Evolutionary conservation across 2,888 invertebrate species (phyloP), one percentile per base, ranked within the genome.

Genomic region (Brachycybe producta): DNA sequence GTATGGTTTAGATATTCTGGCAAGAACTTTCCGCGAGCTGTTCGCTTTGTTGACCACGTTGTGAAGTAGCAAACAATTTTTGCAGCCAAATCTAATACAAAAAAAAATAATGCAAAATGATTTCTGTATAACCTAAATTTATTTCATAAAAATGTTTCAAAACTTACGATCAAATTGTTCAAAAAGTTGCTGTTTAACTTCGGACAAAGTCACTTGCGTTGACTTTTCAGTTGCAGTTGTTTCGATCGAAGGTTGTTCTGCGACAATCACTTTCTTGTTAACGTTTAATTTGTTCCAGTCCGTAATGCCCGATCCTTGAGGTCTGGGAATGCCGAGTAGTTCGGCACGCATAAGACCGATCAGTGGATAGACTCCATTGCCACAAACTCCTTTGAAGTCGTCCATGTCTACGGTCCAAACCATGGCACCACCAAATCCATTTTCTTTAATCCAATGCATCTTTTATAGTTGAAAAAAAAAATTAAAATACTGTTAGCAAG

Each of bases 331-430:
- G 19, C 90, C 88, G 26, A 82, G 69, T 5, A 91, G 73, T 66
- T 91, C 90, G 68, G 91, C 90, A 55, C 84, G 80, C 82, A 91
- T 91, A 27, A 87, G 87, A 42, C 84, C 82, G 61, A 91, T 86
- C 32, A 91, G 70, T 0, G 91, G 91, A 66, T 87, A 91, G 52
- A 84, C 80, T 8, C 83, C 82, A 0, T 83, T 84, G 59, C 90
- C 88, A 1, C 80, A 74, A 1, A 75, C 78, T 2, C 90, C 91
- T 46, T 79, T 81, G 65, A 91, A 91, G 67, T 91, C 91, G 59
- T 91, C 91, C 86, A 90, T 90, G 62, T 91, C 91, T 0, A 91
- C 76, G 0, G 88, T 87, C 92, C 91, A 92, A 0, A 91, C 86
- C 91, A 91, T 91, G 42, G 90, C 91, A 1, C 92, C 92, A 7